A percentile compares a stretch with the other conserved stretches of the same genome.
Conservation (phyloP, 2,113 vertebrate genomes). For the Bothrops jararaca region DNA sequence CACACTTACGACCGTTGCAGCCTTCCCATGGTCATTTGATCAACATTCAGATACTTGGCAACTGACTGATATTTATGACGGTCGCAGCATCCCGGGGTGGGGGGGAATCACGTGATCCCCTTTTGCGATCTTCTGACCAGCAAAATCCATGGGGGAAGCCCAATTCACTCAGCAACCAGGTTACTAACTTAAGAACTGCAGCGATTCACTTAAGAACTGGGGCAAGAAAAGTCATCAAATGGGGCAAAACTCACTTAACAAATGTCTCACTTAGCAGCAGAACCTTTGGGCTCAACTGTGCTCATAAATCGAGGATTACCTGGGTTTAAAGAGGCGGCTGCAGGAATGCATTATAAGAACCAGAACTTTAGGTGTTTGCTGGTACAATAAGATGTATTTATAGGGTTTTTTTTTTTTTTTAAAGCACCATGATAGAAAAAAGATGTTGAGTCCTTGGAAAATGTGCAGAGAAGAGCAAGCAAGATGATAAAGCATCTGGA, state of each 20-base stretch:
- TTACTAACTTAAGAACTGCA: neutral
- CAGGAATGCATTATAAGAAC: neutral
- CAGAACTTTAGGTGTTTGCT: constrained; percentile 24
- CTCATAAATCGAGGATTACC: neutral
- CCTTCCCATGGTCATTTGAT: neutral
- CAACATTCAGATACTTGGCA: neutral
- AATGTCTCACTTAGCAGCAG: too few species aligned
- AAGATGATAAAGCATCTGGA: neutral
- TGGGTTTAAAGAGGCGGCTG: neutral
- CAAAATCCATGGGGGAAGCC: neutral
- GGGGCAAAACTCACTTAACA: neutral
- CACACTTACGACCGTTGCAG: neutral
- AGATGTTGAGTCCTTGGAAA: neutral
- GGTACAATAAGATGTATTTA: constrained; percentile 29
- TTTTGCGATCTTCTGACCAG: neutral
- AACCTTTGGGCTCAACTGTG: too few species aligned
- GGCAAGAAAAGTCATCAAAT: too few species aligned
- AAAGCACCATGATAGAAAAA: neutral
- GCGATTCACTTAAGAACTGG: neutral
- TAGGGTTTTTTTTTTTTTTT: constrained; percentile 10
- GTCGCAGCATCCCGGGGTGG: too few species aligned
- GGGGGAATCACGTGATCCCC: neutral
- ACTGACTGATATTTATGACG: neutral
- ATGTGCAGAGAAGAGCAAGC: neutral
- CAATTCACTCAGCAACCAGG: neutral